Conservation (phyloP, 2,113 vertebrate species). For the Neogale vison region DNA sequence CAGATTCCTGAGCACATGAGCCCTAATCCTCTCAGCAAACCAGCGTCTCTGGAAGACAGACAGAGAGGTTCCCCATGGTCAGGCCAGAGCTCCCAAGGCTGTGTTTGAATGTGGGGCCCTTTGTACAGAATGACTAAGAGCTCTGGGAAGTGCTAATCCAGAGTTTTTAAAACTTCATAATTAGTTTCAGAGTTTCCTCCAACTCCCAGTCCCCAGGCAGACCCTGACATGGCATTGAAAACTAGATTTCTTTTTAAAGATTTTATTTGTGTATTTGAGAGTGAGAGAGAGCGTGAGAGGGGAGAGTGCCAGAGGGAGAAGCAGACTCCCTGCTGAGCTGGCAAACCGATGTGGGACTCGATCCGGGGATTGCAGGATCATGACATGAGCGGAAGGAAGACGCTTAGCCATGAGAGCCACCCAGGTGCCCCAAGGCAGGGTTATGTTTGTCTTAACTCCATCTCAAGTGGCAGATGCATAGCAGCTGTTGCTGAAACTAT, state of each 20-base stretch:
- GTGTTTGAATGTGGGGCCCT: not conserved
- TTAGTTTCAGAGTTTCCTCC: not conserved
- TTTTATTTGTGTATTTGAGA: no score
- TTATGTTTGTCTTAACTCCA: not conserved
- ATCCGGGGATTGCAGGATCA: no score
- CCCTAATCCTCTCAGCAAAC: not conserved
- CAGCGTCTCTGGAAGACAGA: not conserved
- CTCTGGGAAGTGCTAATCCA: not conserved
- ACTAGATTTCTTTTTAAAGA: not conserved
- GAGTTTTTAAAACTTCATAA: not conserved
- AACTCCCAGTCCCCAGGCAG: not conserved
- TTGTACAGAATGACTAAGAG: no score
- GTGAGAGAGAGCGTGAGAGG: no score
- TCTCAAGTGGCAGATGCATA: not conserved
- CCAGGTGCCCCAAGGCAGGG: no score
- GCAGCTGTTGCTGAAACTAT: not conserved
- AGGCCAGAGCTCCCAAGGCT: not conserved
- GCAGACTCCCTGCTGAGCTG: no score
- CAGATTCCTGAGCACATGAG: not conserved
- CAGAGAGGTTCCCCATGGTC: rapidly evolving
- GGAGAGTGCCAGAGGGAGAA: no score
- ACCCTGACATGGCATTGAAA: not conserved
- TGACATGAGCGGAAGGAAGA: no score
- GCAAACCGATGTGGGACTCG: no score
- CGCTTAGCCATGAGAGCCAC: no score